Conservation (phyloP, 2,888 invertebrate genomes). For the Rhagonycha fulva region DNA sequence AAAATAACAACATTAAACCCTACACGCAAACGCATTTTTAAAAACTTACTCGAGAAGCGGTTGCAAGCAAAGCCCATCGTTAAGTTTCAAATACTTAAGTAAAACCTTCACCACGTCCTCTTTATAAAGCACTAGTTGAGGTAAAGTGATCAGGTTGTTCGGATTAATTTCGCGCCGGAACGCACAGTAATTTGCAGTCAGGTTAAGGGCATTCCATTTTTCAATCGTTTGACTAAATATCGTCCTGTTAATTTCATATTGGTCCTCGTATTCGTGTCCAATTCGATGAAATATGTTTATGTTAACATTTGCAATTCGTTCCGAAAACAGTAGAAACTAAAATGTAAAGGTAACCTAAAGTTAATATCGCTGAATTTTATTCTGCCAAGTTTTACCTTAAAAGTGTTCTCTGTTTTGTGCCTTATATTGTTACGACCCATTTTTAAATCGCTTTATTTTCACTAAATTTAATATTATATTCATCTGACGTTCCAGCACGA, state of each 20-base stretch:
- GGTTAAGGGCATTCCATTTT: slow-evolving; percentile 89
- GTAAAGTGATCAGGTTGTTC: slow-evolving; percentile 70
- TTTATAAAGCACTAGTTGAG: slow-evolving; percentile 82
- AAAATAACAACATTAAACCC: slow-evolving; percentile 36
- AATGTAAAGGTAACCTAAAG: slow-evolving; percentile 41
- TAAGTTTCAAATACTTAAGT: slow-evolving; percentile 72
- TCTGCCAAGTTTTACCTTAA: slow-evolving; percentile 65
- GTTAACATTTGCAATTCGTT: slow-evolving; percentile 83
- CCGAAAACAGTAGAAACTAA: slow-evolving; percentile 86
- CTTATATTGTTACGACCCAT: slow-evolving; percentile 76
- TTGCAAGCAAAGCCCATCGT: slow-evolving; percentile 75
- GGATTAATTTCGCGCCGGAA: slow-evolving; percentile 77
- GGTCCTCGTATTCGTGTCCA: slow-evolving; percentile 72
- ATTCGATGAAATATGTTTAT: slow-evolving; percentile 87
- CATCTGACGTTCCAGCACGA: neutral
- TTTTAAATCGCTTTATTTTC: slow-evolving; percentile 39
- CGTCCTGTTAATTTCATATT: slow-evolving; percentile 72
- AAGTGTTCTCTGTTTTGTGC: slow-evolving; percentile 77
- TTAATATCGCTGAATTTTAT: neutral
- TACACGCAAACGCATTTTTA: neutral
- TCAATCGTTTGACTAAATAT: slow-evolving; percentile 80
- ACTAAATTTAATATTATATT: neutral
- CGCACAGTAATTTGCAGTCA: slow-evolving; percentile 78
- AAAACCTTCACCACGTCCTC: slow-evolving; percentile 75
- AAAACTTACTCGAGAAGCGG: slow-evolving; percentile 84